Percentiles rank a stretch among this genome's conserved stretches.
Conservation (phyloP, 1,140 invertebrate species). For the Eupeodes corollae region DNA sequence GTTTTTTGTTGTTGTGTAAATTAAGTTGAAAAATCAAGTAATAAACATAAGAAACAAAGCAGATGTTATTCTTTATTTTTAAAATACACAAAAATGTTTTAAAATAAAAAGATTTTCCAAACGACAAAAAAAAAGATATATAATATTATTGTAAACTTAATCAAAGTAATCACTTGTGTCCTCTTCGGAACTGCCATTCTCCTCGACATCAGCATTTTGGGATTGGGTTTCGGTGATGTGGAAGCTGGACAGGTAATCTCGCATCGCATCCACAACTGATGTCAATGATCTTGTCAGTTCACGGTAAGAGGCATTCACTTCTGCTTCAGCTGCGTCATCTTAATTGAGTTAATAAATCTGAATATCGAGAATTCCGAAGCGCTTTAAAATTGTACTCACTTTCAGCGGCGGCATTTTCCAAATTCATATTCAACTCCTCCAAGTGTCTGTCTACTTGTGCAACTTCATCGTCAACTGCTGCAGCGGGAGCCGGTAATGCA, state of each 20-base stretch:
- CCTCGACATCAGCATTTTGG: conserved; percentile 38
- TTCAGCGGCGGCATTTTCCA: conserved; percentile 10
- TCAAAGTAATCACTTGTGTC: conserved; percentile 38
- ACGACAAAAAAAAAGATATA: no score
- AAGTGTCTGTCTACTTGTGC: conserved; percentile 10
- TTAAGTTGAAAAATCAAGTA: no score
- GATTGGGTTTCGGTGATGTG: conserved; percentile 37
- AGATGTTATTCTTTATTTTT: no score
- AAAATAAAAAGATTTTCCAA: no score
- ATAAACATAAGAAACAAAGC: no score
- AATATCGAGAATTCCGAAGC: background rate
- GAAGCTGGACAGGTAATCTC: conserved; percentile 57
- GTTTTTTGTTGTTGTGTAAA: no score
- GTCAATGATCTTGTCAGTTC: conserved; percentile 52
- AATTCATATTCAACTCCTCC: conserved; percentile 11
- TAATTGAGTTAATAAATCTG: background rate
- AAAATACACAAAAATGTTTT: no score
- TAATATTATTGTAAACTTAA: conserved; percentile 9
- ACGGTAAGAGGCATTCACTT: conserved; percentile 15
- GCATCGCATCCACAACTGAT: conserved; percentile 57
- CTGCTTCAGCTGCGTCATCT: conserved; percentile 10
- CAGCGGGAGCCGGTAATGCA: background rate
- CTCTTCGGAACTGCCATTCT: conserved; percentile 37
- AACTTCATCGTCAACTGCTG: conserved; percentile 6
- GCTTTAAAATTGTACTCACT: conserved; percentile 7